Base-by-base conservation (phyloP, 2,797 vertebrate species). In the Smutsia gigantea region DNA sequence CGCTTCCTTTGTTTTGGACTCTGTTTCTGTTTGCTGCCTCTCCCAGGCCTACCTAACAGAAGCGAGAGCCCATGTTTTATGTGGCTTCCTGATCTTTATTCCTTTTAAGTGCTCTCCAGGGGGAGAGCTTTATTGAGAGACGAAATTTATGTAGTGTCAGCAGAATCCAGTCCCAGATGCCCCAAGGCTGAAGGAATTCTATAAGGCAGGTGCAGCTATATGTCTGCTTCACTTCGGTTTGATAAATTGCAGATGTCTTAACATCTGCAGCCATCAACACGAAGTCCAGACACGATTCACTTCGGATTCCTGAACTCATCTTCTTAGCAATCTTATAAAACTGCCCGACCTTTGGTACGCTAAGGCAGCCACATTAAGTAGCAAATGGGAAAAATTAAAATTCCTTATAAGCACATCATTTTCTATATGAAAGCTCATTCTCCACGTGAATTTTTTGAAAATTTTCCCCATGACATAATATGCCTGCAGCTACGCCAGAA, bases 71-170 rank as follows among this genome's bases (percentile, higher is more conserved):
- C 53, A 87, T 5, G 39, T 97, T 95, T 94, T 84, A 90, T 72
- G 71, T 90, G 81, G 68, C 53, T 96, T 85, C 75, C 87, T 95
- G 93, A 72, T 90, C 51, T 92, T 96, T 87, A 86, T 96, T 88
- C 55, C 49, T 85, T 81, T 90, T 55, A 77, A 87, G 71, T 42
- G 23, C 49, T 95, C 90, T 68, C 66, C 49, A 23, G n/a, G 63
- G 13, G 10, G 21, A 61, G 17, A 27, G 51, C 51, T 96, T 93
- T 94, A 69, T 9, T 78, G 31, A 84, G 46, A 94, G 72, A 96
- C 78, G 89, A 96, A 79, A 92, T 87, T 29, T 90, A 94, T 96
- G 88, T 91, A 59, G 63, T 61, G 9, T 96, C 93, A 86, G 74
- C 89, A 90, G 93, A 94, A 78, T 81, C 68, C 72, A 92, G 89